phyloP scores from a whole-genome alignment of 2,797 vertebrate genomes.

The Sebastes aleutianus region DNA sequence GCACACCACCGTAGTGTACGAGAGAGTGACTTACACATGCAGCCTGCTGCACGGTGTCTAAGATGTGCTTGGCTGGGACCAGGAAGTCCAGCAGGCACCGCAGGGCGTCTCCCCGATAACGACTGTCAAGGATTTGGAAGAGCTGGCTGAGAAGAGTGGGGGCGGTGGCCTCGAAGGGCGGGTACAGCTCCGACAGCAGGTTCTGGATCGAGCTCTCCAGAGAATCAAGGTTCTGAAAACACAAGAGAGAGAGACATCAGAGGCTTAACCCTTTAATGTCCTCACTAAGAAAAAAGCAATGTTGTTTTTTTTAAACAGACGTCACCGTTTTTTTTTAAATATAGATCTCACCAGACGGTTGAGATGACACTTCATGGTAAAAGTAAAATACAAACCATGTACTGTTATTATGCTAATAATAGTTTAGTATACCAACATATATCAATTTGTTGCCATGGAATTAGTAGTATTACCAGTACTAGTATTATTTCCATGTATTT shows the following conservation, averaged over 20 bases:
- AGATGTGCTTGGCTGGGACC: constrained; percentile 88
- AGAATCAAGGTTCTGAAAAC: constrained; percentile 83
- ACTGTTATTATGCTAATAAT: too few species aligned
- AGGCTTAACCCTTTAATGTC: background rate
- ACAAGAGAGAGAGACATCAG: background rate
- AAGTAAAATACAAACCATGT: too few species aligned
- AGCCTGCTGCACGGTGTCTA: constrained; percentile 87
- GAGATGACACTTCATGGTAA: too few species aligned
- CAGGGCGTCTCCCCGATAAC: constrained; percentile 85
- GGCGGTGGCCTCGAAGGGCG: constrained; percentile 85
- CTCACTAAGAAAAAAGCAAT: too few species aligned
- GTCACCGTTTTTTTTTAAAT: too few species aligned
- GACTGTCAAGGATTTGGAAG: constrained; percentile 86
- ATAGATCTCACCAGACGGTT: fast-evolving
- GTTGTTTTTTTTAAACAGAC: too few species aligned
- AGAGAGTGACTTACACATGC: constrained; percentile 79
- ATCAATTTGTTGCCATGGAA: too few species aligned
- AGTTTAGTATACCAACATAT: too few species aligned
- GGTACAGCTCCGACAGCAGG: constrained; percentile 81
- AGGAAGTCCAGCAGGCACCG: constrained; percentile 89
- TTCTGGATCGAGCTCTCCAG: constrained; percentile 87
- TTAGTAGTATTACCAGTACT: too few species aligned
- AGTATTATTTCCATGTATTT: too few species aligned
- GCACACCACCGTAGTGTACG: background rate
- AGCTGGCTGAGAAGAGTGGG: constrained; percentile 86